Base-by-base conservation (phyloP, 2,888 invertebrate species). In the Uloborus plumipes region DNA sequence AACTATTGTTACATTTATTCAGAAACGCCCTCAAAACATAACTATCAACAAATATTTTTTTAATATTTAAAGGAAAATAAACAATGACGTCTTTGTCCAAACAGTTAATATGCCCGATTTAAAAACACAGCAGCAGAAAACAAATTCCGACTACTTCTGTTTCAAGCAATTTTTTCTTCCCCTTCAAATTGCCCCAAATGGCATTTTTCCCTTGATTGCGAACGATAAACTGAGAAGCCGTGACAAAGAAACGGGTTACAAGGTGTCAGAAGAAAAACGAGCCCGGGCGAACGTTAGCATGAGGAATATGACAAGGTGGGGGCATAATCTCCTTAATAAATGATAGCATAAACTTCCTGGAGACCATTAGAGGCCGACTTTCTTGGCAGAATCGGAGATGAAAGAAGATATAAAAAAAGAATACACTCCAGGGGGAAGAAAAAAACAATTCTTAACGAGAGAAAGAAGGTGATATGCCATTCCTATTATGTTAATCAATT, bases 401-500 rank as follows among this genome's bases (percentile, higher is more conserved):
- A 31, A n/a, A 72, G 39, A 73, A 73, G 67, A 73, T 64, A 81
- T 74, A 81, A 80, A 61, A 58, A 62, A 39, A 62, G 39, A 16
- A 62, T 18, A 26, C 47, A 39, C 39, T 39, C 39, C 39, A 39
- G 39, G 47, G 49, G 64, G 49, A 62, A 62, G 18, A 47, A 62
- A 62, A n/a, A 26, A 62, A 62, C 61, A 62, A 16, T 62, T 20
- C 15, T 22, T n/a, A 59, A 59, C 15, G 15, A 59, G 22, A 20
- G 20, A 59, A 59, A 20, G 18, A 47, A 47, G 20, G 49, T 18
- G 18, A n/a, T 11, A 18, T 49, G n/a, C 64, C 16, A 64, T 53
- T 62, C 66, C 71, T 71, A 82, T 82, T 82, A 82, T 76, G 75
- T 71, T 71, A 82, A 82, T 82, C 71, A 82, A 82, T 75, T 75